These are phyloP conservation scores for Bembecia ichneumoniformis DNA, from an alignment of 2,888 invertebrate species.

Conservation along the genomic window DNA sequence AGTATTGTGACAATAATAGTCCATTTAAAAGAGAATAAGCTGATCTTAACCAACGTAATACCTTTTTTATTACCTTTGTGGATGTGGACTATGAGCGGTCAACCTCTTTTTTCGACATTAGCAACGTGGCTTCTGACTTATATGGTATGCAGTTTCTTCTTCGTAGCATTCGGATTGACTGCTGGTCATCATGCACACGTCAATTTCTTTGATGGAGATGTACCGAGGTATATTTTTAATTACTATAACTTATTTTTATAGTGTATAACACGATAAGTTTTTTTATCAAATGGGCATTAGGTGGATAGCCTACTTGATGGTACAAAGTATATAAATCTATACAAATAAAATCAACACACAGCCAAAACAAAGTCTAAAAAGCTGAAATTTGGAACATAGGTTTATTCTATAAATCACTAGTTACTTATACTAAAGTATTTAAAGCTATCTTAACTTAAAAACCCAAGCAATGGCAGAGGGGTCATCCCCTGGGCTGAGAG, in stretches of 20 bases:
- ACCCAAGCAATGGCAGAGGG: too few relatives aligned
- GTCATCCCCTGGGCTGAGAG: too few relatives aligned
- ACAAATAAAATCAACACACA: too few relatives aligned
- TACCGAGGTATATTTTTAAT: slow-evolving; percentile 64
- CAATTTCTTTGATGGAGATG: slow-evolving; percentile 87
- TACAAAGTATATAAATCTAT: too few relatives aligned
- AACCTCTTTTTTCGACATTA: slow-evolving; percentile 40
- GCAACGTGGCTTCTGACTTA: slow-evolving; percentile 70
- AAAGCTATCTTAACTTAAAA: too few relatives aligned
- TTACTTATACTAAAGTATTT: too few relatives aligned
- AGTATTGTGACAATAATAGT: slow-evolving; percentile 24
- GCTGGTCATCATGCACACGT: slow-evolving; percentile 87
- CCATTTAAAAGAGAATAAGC: slow-evolving; percentile 31
- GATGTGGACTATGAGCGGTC: slow-evolving; percentile 52
- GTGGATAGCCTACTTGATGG: background rate
- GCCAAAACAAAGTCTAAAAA: too few relatives aligned
- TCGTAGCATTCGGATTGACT: slow-evolving; percentile 77
- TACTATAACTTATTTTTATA: background rate
- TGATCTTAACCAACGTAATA: slow-evolving; percentile 32
- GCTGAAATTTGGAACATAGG: too few relatives aligned
- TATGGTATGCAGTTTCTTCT: slow-evolving; percentile 71
- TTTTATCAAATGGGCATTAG: background rate
- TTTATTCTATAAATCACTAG: too few relatives aligned
- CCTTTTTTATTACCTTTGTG: slow-evolving; percentile 47
- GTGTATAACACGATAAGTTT: background rate